phyloP scores from a whole-genome alignment of 2,888 invertebrate genomes.

The Pyrrhia umbra region DNA sequence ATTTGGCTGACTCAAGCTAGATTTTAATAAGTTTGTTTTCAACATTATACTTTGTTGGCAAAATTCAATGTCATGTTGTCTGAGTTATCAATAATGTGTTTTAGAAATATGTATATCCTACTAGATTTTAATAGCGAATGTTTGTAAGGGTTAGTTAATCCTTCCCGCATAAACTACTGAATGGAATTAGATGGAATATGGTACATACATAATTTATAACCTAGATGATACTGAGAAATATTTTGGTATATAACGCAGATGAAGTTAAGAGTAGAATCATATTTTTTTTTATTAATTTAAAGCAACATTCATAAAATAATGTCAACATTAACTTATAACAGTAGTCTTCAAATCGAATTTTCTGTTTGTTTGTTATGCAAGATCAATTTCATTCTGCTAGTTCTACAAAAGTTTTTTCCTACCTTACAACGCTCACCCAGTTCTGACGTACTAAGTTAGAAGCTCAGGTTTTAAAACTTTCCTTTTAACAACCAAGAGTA shows the following conservation, averaged over 20 bases:
- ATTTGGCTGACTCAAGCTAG: conserved; percentile 12
- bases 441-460: conserved; percentile 11
- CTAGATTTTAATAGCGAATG: too few relatives aligned
- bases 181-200: too few relatives aligned
- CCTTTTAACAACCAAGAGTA: conserved; percentile 28
- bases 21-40: conserved; percentile 11
- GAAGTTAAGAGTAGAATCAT: too few relatives aligned
- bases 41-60: neutral
- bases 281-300: too few relatives aligned
- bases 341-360: too few relatives aligned
- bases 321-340: too few relatives aligned
- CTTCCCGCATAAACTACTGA: too few relatives aligned
- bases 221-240: too few relatives aligned
- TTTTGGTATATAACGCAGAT: too few relatives aligned
- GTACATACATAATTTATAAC: too few relatives aligned
- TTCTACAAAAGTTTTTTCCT: neutral
- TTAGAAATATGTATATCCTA: neutral
- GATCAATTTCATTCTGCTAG: neutral
- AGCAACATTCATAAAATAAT: too few relatives aligned
- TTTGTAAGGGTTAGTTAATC: too few relatives aligned
- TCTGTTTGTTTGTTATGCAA: neutral
- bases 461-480: conserved; percentile 31
- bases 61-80: neutral
- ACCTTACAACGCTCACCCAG: conserved; percentile 16
- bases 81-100: neutral